Conservation (phyloP, 1,140 invertebrate genomes). For the Lutraria rhynchaena region DNA sequence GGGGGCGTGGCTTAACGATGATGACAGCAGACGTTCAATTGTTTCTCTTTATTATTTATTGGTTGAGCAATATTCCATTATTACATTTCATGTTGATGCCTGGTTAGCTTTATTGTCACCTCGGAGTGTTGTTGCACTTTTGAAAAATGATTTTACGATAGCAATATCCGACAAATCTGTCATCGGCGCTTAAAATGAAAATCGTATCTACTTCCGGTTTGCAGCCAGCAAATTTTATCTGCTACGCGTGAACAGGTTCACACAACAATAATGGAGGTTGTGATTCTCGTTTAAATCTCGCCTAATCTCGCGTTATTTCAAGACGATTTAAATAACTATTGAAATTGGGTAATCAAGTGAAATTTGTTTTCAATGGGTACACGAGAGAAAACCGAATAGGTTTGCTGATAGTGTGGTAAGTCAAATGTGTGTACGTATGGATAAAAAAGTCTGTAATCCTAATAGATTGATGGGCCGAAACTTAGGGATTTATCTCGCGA, state of each 20-base stretch:
- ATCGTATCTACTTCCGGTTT: constrained; percentile 9
- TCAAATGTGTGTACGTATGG: constrained; percentile 31
- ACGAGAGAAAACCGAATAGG: constrained; percentile 17
- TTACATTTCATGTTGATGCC: too few relatives aligned
- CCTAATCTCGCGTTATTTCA: constrained; percentile 34
- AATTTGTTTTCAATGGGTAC: constrained; percentile 16
- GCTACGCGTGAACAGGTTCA: constrained; percentile 1
- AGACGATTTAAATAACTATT: constrained; percentile 21
- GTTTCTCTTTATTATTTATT: too few relatives aligned
- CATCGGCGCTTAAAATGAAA: neutral
- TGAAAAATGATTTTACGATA: too few relatives aligned
- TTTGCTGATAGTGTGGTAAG: constrained; percentile 3
- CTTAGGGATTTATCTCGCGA: constrained; percentile 3
- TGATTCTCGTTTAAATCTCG: constrained; percentile 11
- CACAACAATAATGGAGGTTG: neutral
- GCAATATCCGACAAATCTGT: too few relatives aligned
- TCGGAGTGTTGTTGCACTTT: too few relatives aligned
- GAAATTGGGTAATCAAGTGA: constrained; percentile 19
- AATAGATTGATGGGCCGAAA: constrained; percentile 27
- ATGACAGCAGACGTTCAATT: too few relatives aligned
- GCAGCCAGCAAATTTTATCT: neutral
- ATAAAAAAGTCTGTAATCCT: constrained; percentile 10
- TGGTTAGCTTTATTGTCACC: too few relatives aligned
- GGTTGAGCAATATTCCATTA: too few relatives aligned
- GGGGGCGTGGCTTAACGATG: too few relatives aligned